Conservation (phyloP, 2,888 invertebrate genomes). For the Craniophora ligustri region DNA sequence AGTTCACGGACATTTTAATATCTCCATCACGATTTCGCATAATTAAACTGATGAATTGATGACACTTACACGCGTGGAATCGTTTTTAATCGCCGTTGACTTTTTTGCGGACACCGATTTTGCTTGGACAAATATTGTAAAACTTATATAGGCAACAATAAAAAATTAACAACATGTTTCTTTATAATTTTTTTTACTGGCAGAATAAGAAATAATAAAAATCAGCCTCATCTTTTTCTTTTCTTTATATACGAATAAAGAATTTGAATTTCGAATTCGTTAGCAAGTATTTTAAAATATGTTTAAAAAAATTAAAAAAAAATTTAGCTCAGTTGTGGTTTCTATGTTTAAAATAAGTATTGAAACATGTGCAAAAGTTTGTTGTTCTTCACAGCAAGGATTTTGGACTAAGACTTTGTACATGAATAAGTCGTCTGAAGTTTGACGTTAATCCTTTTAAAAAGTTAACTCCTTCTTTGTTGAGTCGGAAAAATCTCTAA, state of each 20-base stretch:
- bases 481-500: conserved; percentile 53
- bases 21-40: conserved; percentile 69
- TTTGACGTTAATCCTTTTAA: conserved; percentile 72
- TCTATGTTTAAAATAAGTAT: background rate
- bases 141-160: conserved; percentile 47
- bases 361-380: conserved; percentile 7
- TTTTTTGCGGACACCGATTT: conserved; percentile 36
- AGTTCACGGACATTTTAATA: conserved; percentile 68
- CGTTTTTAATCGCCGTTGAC: conserved; percentile 43
- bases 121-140: conserved; percentile 32
- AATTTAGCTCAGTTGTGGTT: background rate
- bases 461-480: conserved; percentile 67
- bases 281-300: too few species aligned
- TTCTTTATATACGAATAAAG: background rate
- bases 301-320: background rate
- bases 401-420: conserved; percentile 54
- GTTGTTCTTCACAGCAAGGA: background rate
- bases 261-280: too few species aligned
- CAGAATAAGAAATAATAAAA: background rate
- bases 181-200: conserved; percentile 3
- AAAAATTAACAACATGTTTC: conserved; percentile 10
- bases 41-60: conserved; percentile 62
- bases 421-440: conserved; percentile 59
- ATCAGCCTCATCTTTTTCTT: background rate
- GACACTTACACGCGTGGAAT: conserved; percentile 50